Conservation (phyloP, 2,888 invertebrate genomes). For the Tenthredo scrophulariae region DNA sequence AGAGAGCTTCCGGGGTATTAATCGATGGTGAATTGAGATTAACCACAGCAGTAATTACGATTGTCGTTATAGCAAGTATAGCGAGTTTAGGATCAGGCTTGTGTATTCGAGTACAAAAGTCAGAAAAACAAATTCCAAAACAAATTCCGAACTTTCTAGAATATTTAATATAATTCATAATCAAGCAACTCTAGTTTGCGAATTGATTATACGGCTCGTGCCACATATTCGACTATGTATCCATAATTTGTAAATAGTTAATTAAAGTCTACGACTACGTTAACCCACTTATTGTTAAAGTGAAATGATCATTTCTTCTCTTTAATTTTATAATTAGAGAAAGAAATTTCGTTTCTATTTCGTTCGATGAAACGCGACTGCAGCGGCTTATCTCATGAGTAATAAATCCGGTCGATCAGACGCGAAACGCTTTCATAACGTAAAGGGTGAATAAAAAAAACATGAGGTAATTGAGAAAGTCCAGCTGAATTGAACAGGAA, state of each 20-base stretch:
- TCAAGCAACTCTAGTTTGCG: slow-evolving; percentile 1
- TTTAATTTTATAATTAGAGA: neutral
- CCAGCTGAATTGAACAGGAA: neutral
- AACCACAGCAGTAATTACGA: neutral
- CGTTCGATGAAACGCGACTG: neutral
- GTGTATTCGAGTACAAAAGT: neutral
- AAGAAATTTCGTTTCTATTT: neutral
- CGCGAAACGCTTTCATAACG: neutral
- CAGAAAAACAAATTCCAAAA: neutral
- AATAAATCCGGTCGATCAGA: neutral
- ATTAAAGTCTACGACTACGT: neutral
- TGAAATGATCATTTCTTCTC: neutral
- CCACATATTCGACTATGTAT: neutral
- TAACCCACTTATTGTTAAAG: neutral
- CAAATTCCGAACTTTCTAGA: neutral
- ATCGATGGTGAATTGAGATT: neutral
- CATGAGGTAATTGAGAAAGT: neutral
- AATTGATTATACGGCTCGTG: slow-evolving; percentile 8
- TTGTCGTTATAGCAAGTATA: neutral
- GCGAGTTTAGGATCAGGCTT: neutral
- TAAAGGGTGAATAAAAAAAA: neutral
- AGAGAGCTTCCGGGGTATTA: neutral
- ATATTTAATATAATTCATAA: neutral
- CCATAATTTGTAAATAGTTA: neutral
- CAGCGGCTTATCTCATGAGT: neutral